Conservation (phyloP, 1,140 invertebrate genomes). For the Procambarus virginalis region DNA sequence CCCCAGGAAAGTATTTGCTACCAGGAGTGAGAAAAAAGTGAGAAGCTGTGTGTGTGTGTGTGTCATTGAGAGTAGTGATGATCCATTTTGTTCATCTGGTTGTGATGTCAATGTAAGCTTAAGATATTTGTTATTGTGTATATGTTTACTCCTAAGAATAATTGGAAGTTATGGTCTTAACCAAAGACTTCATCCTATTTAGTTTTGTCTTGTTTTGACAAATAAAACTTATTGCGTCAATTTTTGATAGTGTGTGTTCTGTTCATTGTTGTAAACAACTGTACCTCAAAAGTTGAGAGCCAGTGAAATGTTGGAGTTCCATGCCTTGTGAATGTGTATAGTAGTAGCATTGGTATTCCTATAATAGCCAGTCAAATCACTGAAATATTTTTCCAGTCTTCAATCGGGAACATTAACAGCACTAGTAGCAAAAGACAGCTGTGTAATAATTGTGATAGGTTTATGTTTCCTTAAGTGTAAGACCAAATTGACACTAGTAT, state of each 20-base stretch:
- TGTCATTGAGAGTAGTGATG: not conserved
- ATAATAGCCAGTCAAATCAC: not conserved
- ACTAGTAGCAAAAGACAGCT: not conserved
- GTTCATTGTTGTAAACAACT: not conserved
- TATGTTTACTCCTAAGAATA: constrained; percentile 19
- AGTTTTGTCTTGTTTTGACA: not conserved
- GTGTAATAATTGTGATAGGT: not conserved
- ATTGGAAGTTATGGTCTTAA: constrained; percentile 45
- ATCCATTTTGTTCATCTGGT: constrained; percentile 24
- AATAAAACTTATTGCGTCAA: not conserved
- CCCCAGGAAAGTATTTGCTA: too few species aligned
- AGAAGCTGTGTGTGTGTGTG: not conserved
- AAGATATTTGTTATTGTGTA: constrained; percentile 22
- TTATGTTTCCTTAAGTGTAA: too few species aligned
- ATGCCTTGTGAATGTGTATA: not conserved
- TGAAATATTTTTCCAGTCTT: not conserved
- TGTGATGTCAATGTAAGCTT: constrained; percentile 15
- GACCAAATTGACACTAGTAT: too few species aligned
- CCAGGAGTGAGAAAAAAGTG: too few species aligned
- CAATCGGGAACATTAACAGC: not conserved
- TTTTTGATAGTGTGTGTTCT: not conserved
- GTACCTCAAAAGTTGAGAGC: not conserved
- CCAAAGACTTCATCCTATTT: constrained; percentile 33
- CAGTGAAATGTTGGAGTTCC: not conserved
- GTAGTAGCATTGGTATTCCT: not conserved